phyloP scores from a whole-genome alignment of 37 sponge, comb jelly and placozoan species.

The Halisarca cf. caerulea region DNA sequence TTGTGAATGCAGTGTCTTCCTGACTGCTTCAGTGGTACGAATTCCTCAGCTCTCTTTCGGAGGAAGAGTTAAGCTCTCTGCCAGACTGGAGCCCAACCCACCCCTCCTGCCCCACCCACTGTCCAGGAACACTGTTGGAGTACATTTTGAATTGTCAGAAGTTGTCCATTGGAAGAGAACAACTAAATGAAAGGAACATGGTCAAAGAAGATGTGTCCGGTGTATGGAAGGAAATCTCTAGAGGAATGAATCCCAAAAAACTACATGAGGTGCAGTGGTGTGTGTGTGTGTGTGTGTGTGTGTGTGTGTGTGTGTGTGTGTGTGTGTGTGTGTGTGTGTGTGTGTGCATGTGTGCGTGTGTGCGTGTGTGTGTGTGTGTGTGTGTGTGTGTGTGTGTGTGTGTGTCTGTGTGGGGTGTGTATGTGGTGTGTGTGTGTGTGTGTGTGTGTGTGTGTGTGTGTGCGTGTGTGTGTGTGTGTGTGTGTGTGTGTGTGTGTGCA shows the following conservation, averaged over 20 bases:
- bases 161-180: slow-evolving; percentile 11
- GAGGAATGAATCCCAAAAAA: slow-evolving; percentile 64
- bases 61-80: not conserved
- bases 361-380: no score
- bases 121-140: slow-evolving; percentile 34
- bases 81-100: not conserved
- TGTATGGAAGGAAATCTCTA: not conserved
- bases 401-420: no score
- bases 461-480: no score
- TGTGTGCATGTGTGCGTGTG: no score
- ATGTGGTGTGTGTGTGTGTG: no score
- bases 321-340: no score
- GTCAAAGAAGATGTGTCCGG: not conserved
- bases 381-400: no score
- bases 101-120: slow-evolving; percentile 11
- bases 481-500: no score
- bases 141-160: slow-evolving; percentile 27
- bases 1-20: not conserved
- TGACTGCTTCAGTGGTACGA: slow-evolving; percentile 1
- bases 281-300: no score
- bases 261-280: slow-evolving; percentile 48
- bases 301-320: no score
- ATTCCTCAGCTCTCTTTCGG: not conserved
- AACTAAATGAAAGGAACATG: not conserved
- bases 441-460: no score